These are phyloP conservation scores for Lepus americanus DNA, from an alignment of 2,113 vertebrate species.

Conservation along the genomic window DNA sequence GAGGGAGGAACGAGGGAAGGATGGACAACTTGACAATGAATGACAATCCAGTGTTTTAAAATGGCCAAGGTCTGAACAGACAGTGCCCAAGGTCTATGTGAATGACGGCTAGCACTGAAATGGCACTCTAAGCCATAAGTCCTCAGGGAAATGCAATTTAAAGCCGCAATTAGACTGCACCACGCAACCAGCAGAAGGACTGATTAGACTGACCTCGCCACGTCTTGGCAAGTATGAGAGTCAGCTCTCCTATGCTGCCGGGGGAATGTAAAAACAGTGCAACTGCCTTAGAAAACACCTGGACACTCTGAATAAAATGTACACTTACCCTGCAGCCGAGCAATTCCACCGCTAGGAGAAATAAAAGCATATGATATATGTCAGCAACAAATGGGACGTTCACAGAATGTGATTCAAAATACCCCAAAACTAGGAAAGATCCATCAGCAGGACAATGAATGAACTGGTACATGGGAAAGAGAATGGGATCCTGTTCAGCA, in stretches of 20 bases:
- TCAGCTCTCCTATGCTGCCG: background rate
- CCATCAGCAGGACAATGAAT: background rate
- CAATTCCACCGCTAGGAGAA: background rate
- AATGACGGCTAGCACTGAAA: background rate
- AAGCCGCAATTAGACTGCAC: background rate
- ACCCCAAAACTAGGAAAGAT: background rate
- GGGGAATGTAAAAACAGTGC: background rate
- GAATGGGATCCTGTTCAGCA: background rate
- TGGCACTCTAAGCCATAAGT: background rate
- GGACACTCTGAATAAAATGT: background rate
- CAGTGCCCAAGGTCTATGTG: background rate
- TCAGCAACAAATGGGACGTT: background rate
- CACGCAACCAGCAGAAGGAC: background rate
- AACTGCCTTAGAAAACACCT: background rate
- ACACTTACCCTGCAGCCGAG: background rate
- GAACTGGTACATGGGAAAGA: background rate
- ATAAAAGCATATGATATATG: background rate
- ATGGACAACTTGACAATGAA: background rate
- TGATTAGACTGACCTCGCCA: background rate
- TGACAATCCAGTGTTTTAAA: background rate
- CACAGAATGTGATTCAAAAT: background rate
- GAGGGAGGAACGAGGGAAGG: background rate
- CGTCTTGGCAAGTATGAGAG: background rate
- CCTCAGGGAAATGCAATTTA: background rate
- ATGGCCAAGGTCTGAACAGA: background rate